A percentile compares a stretch with the other conserved stretches of the same genome.
These are phyloP conservation scores for Echeneis naucrates DNA, from an alignment of 2,797 vertebrate species.

Conservation along the genomic window DNA sequence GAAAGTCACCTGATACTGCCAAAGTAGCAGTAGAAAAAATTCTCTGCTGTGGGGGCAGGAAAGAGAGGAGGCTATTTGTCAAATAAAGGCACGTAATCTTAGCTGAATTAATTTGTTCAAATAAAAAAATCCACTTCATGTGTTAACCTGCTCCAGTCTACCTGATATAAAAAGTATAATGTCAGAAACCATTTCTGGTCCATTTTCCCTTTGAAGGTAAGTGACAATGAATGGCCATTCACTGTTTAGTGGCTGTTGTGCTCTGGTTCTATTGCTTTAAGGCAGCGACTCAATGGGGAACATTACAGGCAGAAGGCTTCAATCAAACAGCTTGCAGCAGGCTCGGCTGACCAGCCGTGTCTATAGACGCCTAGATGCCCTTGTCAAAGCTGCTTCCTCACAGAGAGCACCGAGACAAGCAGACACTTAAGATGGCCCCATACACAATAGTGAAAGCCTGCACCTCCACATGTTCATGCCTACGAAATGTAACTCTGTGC, in stretches of 20 bases:
- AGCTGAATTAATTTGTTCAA: slow-evolving; percentile 54
- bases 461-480: slow-evolving; percentile 77
- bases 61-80: slow-evolving; percentile 51
- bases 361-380: slow-evolving; percentile 70
- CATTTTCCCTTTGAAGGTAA: slow-evolving; percentile 49
- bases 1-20: slow-evolving; percentile 61
- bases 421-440: slow-evolving; percentile 66
- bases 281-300: slow-evolving; percentile 67
- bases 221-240: slow-evolving; percentile 55
- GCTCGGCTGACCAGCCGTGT: slow-evolving; percentile 60
- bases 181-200: slow-evolving; percentile 43
- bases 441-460: slow-evolving; percentile 59
- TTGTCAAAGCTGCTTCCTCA: slow-evolving; percentile 75
- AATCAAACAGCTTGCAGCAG: slow-evolving; percentile 74
- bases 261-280: slow-evolving; percentile 59
- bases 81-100: slow-evolving; percentile 63
- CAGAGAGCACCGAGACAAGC: slow-evolving; percentile 64
- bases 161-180: slow-evolving; percentile 27
- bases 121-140: slow-evolving; percentile 30
- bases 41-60: slow-evolving; percentile 31
- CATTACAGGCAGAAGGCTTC: slow-evolving; percentile 72
- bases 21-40: slow-evolving; percentile 56
- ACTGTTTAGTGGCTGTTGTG: slow-evolving; percentile 54
- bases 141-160: slow-evolving; percentile 31
- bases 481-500: slow-evolving; percentile 75